Evolutionary conservation across 1,140 invertebrate species (phyloP).

Genomic region (Drosophila fuyamai): DNA sequence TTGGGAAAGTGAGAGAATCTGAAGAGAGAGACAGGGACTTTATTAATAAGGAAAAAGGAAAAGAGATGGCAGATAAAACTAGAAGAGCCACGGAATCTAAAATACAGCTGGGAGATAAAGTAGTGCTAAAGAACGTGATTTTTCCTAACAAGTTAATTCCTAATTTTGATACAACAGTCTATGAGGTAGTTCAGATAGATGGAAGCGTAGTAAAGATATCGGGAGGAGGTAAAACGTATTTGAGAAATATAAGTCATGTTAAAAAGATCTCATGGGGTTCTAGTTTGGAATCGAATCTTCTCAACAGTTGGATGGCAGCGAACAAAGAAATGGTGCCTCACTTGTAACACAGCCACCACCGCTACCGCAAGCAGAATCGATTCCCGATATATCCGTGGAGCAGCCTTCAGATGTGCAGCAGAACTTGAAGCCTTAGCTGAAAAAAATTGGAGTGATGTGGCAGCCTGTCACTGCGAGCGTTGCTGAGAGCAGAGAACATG

Average conservation of each 20-base stretch:
- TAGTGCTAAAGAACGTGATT: slow-evolving; percentile 33
- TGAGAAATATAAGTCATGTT: no score
- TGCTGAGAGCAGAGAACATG: slow-evolving; percentile 14
- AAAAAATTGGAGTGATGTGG: slow-evolving; percentile 6
- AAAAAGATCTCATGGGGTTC: slow-evolving; percentile 10
- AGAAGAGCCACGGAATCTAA: slow-evolving; percentile 9
- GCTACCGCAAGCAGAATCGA: slow-evolving; percentile 4
- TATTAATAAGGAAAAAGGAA: slow-evolving; percentile 35
- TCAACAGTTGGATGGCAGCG: background rate
- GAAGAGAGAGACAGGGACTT: slow-evolving; percentile 11
- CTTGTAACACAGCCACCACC: slow-evolving; percentile 3
- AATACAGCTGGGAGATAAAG: slow-evolving; percentile 21
- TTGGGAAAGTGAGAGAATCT: slow-evolving; percentile 7
- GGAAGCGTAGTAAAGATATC: slow-evolving; percentile 7
- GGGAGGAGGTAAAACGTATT: slow-evolving; percentile 3
- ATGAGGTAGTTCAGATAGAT: slow-evolving; percentile 19
- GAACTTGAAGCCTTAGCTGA: slow-evolving; percentile 6
- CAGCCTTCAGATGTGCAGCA: background rate
- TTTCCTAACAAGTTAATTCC: slow-evolving; percentile 35
- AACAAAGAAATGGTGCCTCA: slow-evolving; percentile 9
- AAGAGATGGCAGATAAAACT: slow-evolving; percentile 17
- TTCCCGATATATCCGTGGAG: slow-evolving; percentile 1
- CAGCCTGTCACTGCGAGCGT: background rate
- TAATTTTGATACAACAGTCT: slow-evolving; percentile 32
- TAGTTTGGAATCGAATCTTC: slow-evolving; percentile 3